Conservation (phyloP, 1,140 invertebrate species). For the Drosophila saltans region DNA sequence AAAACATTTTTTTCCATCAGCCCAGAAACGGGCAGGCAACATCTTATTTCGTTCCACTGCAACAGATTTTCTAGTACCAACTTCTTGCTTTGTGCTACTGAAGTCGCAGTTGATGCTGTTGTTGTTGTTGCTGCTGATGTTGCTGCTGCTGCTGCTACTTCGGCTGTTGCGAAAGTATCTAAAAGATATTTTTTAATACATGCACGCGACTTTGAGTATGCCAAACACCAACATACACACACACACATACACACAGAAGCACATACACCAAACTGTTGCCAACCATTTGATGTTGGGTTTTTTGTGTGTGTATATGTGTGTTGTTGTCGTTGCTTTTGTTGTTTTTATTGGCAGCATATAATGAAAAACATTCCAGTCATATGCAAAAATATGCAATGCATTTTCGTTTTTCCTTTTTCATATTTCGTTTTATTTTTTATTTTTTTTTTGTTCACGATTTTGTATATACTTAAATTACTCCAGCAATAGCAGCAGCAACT, state of each 20-base stretch:
- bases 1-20: conserved; percentile 75
- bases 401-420: conserved; percentile 40
- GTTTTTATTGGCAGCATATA: conserved; percentile 58
- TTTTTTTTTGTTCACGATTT: conserved; percentile 22
- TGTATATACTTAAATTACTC: conserved; percentile 35
- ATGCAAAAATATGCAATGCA: conserved; percentile 65
- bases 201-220: conserved; percentile 58
- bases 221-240: conserved; percentile 5
- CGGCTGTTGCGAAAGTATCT: conserved; percentile 62
- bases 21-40: conserved; percentile 42
- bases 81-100: conserved; percentile 52
- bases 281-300: conserved; percentile 66
- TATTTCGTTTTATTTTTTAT: conserved; percentile 20
- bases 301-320: background rate
- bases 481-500: conserved; percentile 21
- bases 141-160: conserved; percentile 1
- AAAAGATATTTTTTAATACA: conserved; percentile 79
- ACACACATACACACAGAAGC: conserved; percentile 22
- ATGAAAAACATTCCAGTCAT: conserved; percentile 68
- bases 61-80: conserved; percentile 71
- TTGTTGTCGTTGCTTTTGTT: conserved; percentile 18
- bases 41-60: conserved; percentile 66
- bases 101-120: conserved; percentile 24
- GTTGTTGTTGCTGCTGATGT: background rate
- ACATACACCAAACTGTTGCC: conserved; percentile 39